Conservation (phyloP, 1,140 invertebrate species). For the Euura lappo region DNA sequence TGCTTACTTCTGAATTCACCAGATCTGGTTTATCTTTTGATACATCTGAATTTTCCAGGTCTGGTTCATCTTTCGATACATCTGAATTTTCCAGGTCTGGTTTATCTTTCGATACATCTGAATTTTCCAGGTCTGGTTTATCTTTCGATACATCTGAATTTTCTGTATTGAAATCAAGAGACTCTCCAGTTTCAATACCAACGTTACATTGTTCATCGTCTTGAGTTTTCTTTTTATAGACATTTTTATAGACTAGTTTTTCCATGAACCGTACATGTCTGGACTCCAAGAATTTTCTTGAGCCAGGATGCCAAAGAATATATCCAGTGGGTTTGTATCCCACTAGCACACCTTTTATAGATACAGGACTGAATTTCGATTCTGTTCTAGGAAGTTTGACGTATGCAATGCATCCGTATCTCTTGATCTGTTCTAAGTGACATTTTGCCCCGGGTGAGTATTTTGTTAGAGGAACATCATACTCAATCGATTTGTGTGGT, state of each 20-base stretch:
- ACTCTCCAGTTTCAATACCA: no score
- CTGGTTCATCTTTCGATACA: background rate
- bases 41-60: slow-evolving; percentile 18
- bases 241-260: no score
- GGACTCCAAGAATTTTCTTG: slow-evolving; percentile 26
- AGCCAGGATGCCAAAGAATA: slow-evolving; percentile 27
- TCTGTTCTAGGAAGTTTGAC: slow-evolving; percentile 7
- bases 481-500: slow-evolving; percentile 20
- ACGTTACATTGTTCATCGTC: no score
- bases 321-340: slow-evolving; percentile 27
- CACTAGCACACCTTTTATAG: slow-evolving; percentile 27
- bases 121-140: slow-evolving; percentile 21
- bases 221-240: no score
- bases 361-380: slow-evolving; percentile 19
- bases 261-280: slow-evolving; percentile 31
- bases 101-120: background rate
- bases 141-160: background rate
- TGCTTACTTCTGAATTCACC: background rate
- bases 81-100: background rate
- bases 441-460: slow-evolving; percentile 7
- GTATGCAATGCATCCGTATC: slow-evolving; percentile 20
- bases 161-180: no score
- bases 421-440: slow-evolving; percentile 20
- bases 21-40: background rate
- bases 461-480: slow-evolving; percentile 7